Conservation (phyloP, 2,888 invertebrate species). For the Drosophila atroscutellata region DNA sequence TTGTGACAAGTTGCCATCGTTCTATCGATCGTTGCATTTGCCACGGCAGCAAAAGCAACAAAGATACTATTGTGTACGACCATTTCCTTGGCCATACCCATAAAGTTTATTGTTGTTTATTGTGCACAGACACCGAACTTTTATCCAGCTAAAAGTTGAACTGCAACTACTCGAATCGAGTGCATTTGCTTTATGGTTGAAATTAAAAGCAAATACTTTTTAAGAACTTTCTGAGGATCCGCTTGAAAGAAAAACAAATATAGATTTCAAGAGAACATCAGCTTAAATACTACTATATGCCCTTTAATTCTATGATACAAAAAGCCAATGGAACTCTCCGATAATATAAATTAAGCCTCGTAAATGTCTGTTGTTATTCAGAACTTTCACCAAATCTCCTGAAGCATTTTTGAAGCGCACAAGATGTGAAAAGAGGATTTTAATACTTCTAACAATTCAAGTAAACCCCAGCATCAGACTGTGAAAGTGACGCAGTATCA, state of each 20-base stretch:
- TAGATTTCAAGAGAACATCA: background rate
- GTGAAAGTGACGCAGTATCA: background rate
- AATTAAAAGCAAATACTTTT: slow-evolving; percentile 42
- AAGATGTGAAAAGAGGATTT: background rate
- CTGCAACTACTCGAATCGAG: slow-evolving; percentile 16
- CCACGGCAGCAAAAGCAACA: slow-evolving; percentile 8
- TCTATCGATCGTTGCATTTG: slow-evolving; percentile 32
- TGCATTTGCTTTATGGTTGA: slow-evolving; percentile 31
- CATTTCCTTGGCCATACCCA: slow-evolving; percentile 11
- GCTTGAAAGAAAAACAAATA: background rate
- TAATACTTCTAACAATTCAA: background rate
- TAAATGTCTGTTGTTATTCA: background rate
- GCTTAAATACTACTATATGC: background rate
- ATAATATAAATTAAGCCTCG: background rate
- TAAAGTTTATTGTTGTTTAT: slow-evolving; percentile 59
- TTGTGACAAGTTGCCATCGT: slow-evolving; percentile 48
- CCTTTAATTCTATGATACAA: background rate
- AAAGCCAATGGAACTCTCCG: background rate
- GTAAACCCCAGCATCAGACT: background rate
- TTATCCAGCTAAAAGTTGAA: slow-evolving; percentile 19
- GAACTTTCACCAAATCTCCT: background rate
- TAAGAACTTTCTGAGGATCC: slow-evolving; percentile 5
- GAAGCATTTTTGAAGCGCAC: background rate
- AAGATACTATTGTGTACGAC: slow-evolving; percentile 1
- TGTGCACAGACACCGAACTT: slow-evolving; percentile 29